phyloP scores from a whole-genome alignment of 2,797 vertebrate genomes.

The Eulemur coronatus region DNA sequence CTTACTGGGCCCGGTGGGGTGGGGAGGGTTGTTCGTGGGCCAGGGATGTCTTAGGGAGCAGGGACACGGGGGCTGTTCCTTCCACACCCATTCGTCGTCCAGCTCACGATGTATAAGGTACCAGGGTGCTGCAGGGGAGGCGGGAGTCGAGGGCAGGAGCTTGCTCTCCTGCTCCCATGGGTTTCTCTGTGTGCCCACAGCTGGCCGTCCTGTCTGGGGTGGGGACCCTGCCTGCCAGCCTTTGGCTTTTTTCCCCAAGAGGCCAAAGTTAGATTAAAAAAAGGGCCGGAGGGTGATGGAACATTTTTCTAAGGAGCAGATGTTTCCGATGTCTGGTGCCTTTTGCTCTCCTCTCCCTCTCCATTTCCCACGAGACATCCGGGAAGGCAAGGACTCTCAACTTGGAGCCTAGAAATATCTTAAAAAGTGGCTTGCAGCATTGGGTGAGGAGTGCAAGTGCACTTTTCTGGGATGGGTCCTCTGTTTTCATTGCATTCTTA shows the following conservation, averaged over 20 bases:
- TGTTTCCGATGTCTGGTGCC: not conserved
- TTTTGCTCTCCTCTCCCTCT: not conserved
- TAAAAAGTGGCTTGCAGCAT: not conserved
- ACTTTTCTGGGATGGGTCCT: not conserved
- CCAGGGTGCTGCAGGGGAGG: not conserved
- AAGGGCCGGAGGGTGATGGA: not conserved
- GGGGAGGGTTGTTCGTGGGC: not conserved
- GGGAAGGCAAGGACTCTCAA: not conserved
- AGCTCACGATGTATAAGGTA: not conserved
- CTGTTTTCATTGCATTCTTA: not conserved
- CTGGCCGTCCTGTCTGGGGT: not conserved
- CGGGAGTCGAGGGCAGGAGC: not conserved
- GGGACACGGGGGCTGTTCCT: not conserved
- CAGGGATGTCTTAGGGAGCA: not conserved
- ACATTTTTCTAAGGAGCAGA: not conserved
- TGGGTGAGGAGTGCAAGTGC: not conserved
- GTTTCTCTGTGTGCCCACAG: not conserved
- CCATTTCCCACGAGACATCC: not conserved
- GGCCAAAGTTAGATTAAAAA: not conserved
- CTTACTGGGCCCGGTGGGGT: conserved; percentile 6
- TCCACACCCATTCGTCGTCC: not conserved
- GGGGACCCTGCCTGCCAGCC: not conserved
- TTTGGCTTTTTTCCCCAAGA: not conserved
- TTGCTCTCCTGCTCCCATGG: not conserved
- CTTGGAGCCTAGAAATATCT: not conserved